Evolutionary conservation across 2,888 invertebrate genomes (phyloP).

Genomic region (Gastrophysa polygoni): DNA sequence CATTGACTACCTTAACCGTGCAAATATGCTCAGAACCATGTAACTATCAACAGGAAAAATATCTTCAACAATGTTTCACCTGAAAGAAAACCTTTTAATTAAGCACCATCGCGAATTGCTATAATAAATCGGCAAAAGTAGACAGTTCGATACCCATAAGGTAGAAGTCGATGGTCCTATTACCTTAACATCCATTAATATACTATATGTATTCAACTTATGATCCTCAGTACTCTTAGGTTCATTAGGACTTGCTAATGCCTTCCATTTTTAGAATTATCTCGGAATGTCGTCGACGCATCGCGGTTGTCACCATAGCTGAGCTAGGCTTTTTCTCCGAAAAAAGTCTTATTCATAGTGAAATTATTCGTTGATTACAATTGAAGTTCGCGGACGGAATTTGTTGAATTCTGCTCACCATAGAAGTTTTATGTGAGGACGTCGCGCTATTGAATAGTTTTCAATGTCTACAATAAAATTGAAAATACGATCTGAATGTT

Average conservation of each 20-base stretch:
- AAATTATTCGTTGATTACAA: constrained; percentile 16
- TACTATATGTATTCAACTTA: constrained; percentile 41
- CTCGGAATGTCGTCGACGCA: constrained; percentile 38
- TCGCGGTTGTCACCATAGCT: constrained; percentile 36
- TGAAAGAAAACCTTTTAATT: constrained; percentile 38
- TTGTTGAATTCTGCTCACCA: not conserved
- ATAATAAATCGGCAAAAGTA: constrained; percentile 34
- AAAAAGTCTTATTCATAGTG: constrained; percentile 24
- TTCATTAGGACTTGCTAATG: constrained; percentile 42
- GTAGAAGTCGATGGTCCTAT: constrained; percentile 37
- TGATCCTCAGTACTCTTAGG: constrained; percentile 34
- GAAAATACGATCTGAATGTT: too few species aligned
- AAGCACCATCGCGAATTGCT: constrained; percentile 30
- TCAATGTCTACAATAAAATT: too few species aligned
- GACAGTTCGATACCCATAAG: constrained; percentile 35
- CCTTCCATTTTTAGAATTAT: constrained; percentile 37
- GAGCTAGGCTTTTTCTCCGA: constrained; percentile 21
- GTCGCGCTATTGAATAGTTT: not conserved
- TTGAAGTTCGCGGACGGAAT: not conserved
- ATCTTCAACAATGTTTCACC: constrained; percentile 24
- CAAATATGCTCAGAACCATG: constrained; percentile 19
- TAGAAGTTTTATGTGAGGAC: not conserved
- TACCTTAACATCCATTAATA: constrained; percentile 41
- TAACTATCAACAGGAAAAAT: constrained; percentile 21
- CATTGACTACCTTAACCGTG: constrained; percentile 22